Conservation (phyloP, 1,140 invertebrate genomes). For the Drosophila ohnishii region DNA sequence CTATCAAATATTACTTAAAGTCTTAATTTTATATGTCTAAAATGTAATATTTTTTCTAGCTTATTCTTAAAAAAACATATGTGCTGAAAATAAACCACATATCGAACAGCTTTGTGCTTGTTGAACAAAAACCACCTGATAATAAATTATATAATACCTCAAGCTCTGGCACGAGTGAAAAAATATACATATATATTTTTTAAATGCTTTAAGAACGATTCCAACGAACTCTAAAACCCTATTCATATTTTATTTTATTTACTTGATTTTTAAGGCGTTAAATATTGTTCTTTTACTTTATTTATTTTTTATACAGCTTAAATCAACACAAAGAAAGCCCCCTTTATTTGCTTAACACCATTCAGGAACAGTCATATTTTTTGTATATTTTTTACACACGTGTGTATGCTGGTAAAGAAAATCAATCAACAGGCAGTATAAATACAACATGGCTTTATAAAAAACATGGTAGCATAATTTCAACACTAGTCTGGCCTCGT, state of each 20-base stretch:
- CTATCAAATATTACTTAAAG: too few species aligned
- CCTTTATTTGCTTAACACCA: not conserved
- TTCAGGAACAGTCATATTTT: not conserved
- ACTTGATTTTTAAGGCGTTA: too few species aligned
- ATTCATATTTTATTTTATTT: too few species aligned
- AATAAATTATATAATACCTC: constrained; percentile 2
- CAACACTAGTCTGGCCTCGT: not conserved
- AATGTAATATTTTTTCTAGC: fast-evolving
- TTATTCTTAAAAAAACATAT: not conserved
- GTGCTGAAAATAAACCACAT: not conserved
- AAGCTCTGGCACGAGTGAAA: not conserved
- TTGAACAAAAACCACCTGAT: not conserved
- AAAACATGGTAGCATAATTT: constrained; percentile 14
- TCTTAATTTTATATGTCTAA: not conserved
- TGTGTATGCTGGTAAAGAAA: not conserved
- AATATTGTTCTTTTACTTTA: not conserved
- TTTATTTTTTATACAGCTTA: not conserved
- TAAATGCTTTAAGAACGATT: too few species aligned
- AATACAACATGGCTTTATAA: constrained; percentile 13
- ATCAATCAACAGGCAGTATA: not conserved
- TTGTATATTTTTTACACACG: not conserved
- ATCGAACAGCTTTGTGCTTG: not conserved
- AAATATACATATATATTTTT: not conserved
- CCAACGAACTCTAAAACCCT: too few species aligned
- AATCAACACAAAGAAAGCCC: not conserved